Evolutionary conservation across 2,888 invertebrate genomes (phyloP).

Genomic region (Andricus curvator): DNA sequence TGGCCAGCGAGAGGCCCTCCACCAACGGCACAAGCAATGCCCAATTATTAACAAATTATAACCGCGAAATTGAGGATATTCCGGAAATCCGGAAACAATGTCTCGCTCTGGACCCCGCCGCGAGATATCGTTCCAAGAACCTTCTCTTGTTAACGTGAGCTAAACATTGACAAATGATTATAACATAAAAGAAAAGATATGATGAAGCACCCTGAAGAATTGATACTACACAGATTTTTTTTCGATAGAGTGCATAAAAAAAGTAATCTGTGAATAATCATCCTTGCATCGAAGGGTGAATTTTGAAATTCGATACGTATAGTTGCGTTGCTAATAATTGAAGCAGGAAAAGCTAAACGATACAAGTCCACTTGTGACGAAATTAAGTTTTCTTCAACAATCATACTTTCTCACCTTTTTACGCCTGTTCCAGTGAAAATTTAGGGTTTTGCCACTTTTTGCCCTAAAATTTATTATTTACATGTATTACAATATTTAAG

Average conservation of each 20-base stretch:
- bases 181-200: background rate
- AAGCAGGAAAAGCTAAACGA: too few relatives aligned
- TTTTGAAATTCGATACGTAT: too few relatives aligned
- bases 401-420: too few relatives aligned
- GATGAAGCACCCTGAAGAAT: background rate
- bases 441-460: too few relatives aligned
- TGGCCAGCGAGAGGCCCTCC: slow-evolving; percentile 58
- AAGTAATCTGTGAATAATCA: background rate
- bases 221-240: background rate
- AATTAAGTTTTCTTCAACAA: too few relatives aligned
- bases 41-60: slow-evolving; percentile 75
- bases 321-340: too few relatives aligned
- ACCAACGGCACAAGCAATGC: slow-evolving; percentile 67
- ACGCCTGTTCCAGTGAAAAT: too few relatives aligned
- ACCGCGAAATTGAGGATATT: slow-evolving; percentile 69
- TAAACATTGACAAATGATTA: slow-evolving; percentile 39
- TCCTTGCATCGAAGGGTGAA: too few relatives aligned
- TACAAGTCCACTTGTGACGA: too few relatives aligned
- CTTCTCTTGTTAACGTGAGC: slow-evolving; percentile 35
- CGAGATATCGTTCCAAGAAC: slow-evolving; percentile 8
- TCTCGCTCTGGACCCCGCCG: slow-evolving; percentile 39
- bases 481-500: too few relatives aligned
- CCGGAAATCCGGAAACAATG: slow-evolving; percentile 69
- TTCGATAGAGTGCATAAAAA: background rate
- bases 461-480: too few relatives aligned